phyloP scores from a whole-genome alignment of 2,888 invertebrate species.

The Timandra comae region DNA sequence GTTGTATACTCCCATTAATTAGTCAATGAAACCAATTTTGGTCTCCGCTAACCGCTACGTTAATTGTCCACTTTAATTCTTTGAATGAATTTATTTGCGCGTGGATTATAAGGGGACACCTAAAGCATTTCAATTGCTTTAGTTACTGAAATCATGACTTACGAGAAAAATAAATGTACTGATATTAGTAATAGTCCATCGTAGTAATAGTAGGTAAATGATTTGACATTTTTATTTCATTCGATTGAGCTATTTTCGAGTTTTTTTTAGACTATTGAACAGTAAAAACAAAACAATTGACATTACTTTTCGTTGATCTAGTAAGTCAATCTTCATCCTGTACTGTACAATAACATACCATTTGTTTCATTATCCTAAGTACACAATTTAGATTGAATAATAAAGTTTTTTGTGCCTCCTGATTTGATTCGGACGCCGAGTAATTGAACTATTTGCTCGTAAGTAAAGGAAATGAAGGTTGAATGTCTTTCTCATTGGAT shows the following conservation, averaged over 20 bases:
- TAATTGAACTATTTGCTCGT: conserved; percentile 27
- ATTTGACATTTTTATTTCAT: no score
- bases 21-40: conserved; percentile 1
- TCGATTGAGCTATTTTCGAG: no score
- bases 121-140: conserved; percentile 1
- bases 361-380: no score
- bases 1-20: conserved; percentile 6
- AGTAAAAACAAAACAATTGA: no score
- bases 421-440: conserved; percentile 22
- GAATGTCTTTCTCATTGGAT: conserved; percentile 3
- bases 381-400: conserved; percentile 18
- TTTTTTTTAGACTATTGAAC: no score
- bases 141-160: conserved; percentile 3
- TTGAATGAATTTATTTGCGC: conserved; percentile 6
- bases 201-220: no score
- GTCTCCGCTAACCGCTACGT: conserved; percentile 6
- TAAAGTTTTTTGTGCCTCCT: conserved; percentile 18
- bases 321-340: no score
- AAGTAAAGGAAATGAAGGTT: conserved; percentile 30
- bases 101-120: background rate
- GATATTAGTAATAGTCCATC: no score
- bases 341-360: no score
- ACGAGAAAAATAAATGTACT: conserved; percentile 17
- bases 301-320: no score
- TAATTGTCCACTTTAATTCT: conserved; percentile 6